Conservation (phyloP, 2,113 vertebrate genomes). For the Hippoglossus stenolepis region DNA sequence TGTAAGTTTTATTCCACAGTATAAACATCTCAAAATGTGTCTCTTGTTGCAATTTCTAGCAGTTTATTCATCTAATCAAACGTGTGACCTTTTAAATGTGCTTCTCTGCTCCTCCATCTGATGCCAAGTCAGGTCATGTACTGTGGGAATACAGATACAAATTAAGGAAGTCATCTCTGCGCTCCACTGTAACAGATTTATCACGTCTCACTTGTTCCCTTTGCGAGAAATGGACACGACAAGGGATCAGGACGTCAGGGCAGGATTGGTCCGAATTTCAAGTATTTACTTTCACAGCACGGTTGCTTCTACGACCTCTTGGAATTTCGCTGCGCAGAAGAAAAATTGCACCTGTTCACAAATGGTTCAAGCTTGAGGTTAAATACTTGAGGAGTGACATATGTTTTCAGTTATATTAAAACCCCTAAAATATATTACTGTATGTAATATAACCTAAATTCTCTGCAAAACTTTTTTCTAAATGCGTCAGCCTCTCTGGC, state of each 20-base stretch:
- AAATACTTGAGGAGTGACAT: too few relatives aligned
- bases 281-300: too few relatives aligned
- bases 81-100: neutral
- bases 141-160: slow-evolving; percentile 16
- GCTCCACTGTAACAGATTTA: slow-evolving; percentile 69
- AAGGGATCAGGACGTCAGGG: neutral
- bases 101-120: neutral
- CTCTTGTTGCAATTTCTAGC: neutral
- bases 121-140: slow-evolving; percentile 26
- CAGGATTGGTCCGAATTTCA: too few relatives aligned
- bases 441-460: neutral
- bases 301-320: too few relatives aligned
- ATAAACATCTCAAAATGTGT: neutral
- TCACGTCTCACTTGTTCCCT: slow-evolving; percentile 53
- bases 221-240: slow-evolving; percentile 31
- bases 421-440: neutral
- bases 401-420: neutral
- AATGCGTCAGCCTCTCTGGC: slow-evolving; percentile 4
- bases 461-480: neutral
- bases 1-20: too few relatives aligned
- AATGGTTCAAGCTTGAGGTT: too few relatives aligned
- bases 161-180: slow-evolving; percentile 48
- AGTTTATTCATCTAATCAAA: neutral
- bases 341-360: too few relatives aligned
- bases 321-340: too few relatives aligned